phyloP scores from a whole-genome alignment of 2,113 vertebrate species.

The Stomatorhinus ivindoensis region DNA sequence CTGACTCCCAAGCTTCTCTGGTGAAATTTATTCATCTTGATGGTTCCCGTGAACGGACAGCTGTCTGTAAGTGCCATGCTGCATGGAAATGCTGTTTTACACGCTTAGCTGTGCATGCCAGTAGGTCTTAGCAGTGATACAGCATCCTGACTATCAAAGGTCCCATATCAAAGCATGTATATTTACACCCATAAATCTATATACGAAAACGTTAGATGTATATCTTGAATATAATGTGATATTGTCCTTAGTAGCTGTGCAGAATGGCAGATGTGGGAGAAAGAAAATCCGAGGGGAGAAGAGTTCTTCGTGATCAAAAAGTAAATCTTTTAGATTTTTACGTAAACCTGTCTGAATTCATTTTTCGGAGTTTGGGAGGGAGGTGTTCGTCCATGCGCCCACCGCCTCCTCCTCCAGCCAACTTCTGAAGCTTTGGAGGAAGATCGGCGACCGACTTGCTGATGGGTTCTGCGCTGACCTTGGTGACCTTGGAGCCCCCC shows the following conservation, averaged over 20 bases:
- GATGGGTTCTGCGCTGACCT: slow-evolving; percentile 83
- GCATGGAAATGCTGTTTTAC: slow-evolving; percentile 69
- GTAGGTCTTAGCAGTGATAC: slow-evolving; percentile 61
- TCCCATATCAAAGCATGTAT: slow-evolving; percentile 58
- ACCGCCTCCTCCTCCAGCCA: slow-evolving; percentile 69
- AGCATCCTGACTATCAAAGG: slow-evolving; percentile 49
- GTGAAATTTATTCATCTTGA: slow-evolving; percentile 42
- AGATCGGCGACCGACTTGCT: slow-evolving; percentile 94
- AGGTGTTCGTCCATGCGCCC: slow-evolving; percentile 86
- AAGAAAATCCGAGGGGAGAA: background rate
- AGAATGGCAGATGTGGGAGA: slow-evolving; percentile 35
- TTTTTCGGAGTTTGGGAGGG: slow-evolving; percentile 93
- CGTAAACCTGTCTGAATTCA: slow-evolving; percentile 97
- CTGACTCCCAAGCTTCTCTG: slow-evolving; percentile 36
- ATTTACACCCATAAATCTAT: slow-evolving; percentile 45
- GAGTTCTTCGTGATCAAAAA: too few species aligned
- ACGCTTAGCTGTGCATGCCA: slow-evolving; percentile 84
- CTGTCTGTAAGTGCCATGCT: slow-evolving; percentile 84
- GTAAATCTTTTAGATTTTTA: slow-evolving; percentile 56
- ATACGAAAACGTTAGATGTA: slow-evolving; percentile 23
- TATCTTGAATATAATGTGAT: slow-evolving; percentile 53
- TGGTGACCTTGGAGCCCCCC: slow-evolving; percentile 72
- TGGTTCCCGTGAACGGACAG: slow-evolving; percentile 61
- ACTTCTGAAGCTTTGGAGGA: slow-evolving; percentile 91
- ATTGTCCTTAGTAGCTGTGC: slow-evolving; percentile 46